Percentiles rank a stretch among this genome's conserved stretches.
Conservation (phyloP, 2,113 vertebrate species). For the Microtus richardsoni region DNA sequence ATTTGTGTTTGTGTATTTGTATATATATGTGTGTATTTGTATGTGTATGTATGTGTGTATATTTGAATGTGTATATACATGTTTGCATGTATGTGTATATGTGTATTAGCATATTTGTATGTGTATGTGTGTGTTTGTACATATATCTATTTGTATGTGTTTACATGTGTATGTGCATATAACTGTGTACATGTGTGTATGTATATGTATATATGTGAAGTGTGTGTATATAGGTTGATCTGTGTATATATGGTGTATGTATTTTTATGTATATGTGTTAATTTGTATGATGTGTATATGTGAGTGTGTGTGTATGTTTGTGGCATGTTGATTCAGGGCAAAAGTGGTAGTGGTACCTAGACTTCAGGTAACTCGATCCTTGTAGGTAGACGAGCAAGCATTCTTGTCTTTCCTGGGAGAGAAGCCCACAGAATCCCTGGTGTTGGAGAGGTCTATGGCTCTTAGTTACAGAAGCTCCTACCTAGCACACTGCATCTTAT, state of each 20-base stretch:
- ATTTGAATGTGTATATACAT: background rate
- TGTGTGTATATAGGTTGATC: background rate
- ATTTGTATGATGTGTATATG: background rate
- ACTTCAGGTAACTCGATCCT: background rate
- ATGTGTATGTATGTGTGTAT: background rate
- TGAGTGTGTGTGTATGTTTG: background rate
- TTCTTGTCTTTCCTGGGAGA: background rate
- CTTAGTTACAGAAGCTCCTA: background rate
- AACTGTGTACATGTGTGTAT: background rate
- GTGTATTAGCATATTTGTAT: background rate
- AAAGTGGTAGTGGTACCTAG: background rate
- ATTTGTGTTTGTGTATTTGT: background rate
- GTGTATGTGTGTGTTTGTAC: background rate
- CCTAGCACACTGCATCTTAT: background rate
- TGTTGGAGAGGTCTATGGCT: background rate
- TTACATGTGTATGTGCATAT: too few species aligned
- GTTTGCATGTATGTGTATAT: background rate
- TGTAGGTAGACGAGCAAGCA: background rate
- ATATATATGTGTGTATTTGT: background rate
- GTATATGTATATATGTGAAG: background rate
- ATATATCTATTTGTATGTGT: background rate
- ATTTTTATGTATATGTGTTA: background rate
- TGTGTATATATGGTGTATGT: background rate
- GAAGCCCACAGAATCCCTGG: too few species aligned
- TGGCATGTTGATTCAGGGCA: background rate